phyloP scores from a whole-genome alignment of 2,797 vertebrate species.

The Epinephelus malabaricus region DNA sequence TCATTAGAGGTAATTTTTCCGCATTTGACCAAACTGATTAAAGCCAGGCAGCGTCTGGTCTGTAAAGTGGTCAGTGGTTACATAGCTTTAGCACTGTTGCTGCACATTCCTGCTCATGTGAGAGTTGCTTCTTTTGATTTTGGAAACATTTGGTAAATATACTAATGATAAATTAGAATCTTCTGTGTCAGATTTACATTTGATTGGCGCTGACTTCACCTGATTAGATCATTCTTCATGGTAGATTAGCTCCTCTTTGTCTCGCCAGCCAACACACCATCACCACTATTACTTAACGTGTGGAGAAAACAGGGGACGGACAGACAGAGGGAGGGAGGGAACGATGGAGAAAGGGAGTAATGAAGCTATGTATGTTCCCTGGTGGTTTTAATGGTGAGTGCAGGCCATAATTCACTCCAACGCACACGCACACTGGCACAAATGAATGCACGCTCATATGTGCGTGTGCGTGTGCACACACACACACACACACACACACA shows the following conservation, averaged over 20 bases:
- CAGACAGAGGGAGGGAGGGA: constrained; percentile 33
- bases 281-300: constrained; percentile 48
- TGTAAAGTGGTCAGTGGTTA: constrained; percentile 11
- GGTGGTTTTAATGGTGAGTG: constrained; percentile 78
- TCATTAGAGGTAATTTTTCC: constrained; percentile 13
- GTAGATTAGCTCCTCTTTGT: constrained; percentile 70
- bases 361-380: constrained; percentile 69
- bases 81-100: background rate
- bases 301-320: constrained; percentile 28
- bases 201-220: constrained; percentile 19
- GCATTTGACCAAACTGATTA: constrained; percentile 27
- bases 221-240: constrained; percentile 37
- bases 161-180: constrained; percentile 19
- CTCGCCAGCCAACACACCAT: constrained; percentile 44
- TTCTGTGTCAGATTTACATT: constrained; percentile 15
- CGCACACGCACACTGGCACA: constrained; percentile 32
- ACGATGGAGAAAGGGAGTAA: constrained; percentile 64
- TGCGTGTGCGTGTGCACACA: constrained; percentile 24
- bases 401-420: constrained; percentile 75
- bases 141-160: background rate
- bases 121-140: background rate
- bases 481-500: background rate
- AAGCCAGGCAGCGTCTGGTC: constrained; percentile 3
- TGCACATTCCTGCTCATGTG: constrained; percentile 12
- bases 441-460: constrained; percentile 51